Evolutionary conservation across 2,888 invertebrate genomes (phyloP), one percentile per base, ranked within the genome.

Genomic region (Barypeithes pellucidus): DNA sequence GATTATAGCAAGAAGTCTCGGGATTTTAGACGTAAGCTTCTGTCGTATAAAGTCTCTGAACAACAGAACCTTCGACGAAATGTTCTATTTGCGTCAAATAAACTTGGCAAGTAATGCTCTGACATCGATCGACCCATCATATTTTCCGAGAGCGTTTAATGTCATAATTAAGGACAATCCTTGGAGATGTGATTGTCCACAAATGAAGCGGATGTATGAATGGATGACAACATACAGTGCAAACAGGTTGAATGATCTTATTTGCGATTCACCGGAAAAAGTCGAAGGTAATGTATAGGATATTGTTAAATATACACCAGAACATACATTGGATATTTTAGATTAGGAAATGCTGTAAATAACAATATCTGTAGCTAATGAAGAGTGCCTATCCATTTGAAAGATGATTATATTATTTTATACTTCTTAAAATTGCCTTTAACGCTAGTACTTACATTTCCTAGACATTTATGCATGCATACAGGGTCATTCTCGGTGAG

Each of bases 131-230:
- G 87, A 86, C 41, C 87, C 87, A 7, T 85, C 87, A 0, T 89
- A 88, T 80, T 93, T 94, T 80, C 87, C 88, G 0, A 92, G 91
- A 83, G 85, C 87, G 9, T 89, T 88, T 73, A 87, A 87, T 66
- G 83, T 94, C n/a, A 88, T 89, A 81, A 82, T 94, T 54, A 88
- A 88, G 14, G 93, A 94, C 80, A 94, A 94, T 83, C 91, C 92
- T 77, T 94, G 94, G 94, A 88, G 91, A 73, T 94, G 94, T 82
- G 91, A 93, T 75, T 94, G 94, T 80, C 78, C 80, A 0, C 87
- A 89, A 20, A 89, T 94, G 82, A 87, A 88, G 67, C 87, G 89
- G 9, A 90, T 92, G 80, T 93, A 89, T 78, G 88, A 89, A 72
- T 93, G 87, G 81, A 81, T 93, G 12, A 90, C 86, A 22, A 91